phyloP scores from a whole-genome alignment of 2,113 vertebrate species.

The Macquaria ambigua region DNA sequence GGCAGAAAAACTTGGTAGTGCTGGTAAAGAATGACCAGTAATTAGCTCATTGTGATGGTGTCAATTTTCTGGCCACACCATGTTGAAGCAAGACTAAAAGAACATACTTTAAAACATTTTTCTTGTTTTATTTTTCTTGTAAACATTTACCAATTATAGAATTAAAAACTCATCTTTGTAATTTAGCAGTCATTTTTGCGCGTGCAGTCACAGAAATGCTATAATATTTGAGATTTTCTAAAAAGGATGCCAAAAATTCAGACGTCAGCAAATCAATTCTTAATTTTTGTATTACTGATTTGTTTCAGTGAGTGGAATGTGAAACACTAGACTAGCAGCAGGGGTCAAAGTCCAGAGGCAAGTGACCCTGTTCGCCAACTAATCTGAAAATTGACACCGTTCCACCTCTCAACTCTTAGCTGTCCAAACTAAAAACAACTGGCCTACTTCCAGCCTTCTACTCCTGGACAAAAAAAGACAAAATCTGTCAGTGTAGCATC shows the following conservation, averaged over 20 bases:
- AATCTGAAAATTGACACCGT: constrained; percentile 35
- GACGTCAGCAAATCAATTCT: background rate
- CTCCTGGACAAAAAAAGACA: background rate
- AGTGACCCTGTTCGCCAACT: background rate
- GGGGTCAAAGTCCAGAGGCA: constrained; percentile 18
- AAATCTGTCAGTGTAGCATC: background rate
- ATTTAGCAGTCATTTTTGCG: background rate
- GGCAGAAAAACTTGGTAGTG: background rate
- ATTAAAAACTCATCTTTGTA: background rate
- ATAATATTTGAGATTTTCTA: background rate
- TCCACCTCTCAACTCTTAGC: background rate
- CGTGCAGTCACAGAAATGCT: background rate
- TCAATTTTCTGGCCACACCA: background rate
- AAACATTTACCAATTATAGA: background rate
- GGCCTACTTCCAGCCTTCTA: constrained; percentile 8
- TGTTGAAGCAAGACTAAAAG: background rate
- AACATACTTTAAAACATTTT: too few species aligned
- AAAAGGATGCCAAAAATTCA: background rate
- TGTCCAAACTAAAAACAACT: constrained; percentile 45
- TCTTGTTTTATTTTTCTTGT: background rate
- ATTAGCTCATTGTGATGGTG: too few species aligned
- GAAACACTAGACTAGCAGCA: constrained; percentile 4
- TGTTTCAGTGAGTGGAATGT: background rate
- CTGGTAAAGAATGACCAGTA: background rate
- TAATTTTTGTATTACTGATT: background rate